Conservation (phyloP, 2,113 vertebrate species). For the Istiophorus platypterus region DNA sequence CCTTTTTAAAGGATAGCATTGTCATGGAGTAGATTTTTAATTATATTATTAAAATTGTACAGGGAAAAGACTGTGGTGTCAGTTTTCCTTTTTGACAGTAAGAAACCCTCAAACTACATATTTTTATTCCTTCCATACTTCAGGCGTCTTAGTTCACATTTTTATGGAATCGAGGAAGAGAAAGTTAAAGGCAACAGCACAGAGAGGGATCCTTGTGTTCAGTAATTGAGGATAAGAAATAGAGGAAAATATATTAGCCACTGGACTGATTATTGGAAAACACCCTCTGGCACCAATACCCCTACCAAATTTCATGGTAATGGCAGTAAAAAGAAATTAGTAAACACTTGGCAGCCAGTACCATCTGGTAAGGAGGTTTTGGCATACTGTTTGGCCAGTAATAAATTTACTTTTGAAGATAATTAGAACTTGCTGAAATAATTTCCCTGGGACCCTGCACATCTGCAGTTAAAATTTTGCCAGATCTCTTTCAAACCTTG, state of each 20-base stretch:
- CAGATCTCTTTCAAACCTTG: no score
- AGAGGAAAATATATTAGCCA: neutral
- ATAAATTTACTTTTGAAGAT: no score
- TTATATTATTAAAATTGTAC: constrained; percentile 67
- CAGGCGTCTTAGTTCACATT: neutral
- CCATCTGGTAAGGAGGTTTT: no score
- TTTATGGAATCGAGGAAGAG: neutral
- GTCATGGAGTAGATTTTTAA: constrained; percentile 27
- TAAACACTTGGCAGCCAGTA: no score
- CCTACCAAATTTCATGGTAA: neutral
- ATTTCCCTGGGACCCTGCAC: no score
- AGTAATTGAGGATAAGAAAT: neutral
- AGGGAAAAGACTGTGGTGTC: constrained; percentile 29
- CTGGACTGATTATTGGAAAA: neutral
- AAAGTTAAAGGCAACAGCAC: neutral
- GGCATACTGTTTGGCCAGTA: no score
- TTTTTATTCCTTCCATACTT: neutral
- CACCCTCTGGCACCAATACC: neutral
- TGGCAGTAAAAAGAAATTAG: no score
- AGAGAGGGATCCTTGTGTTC: neutral
- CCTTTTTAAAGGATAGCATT: constrained; percentile 43
- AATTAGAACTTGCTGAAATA: no score
- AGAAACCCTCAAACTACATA: neutral
- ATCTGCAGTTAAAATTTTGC: no score
- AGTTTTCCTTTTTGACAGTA: constrained; percentile 24